Base-by-base conservation (phyloP, 2,797 vertebrate species). In the Propithecus deckenii region DNA sequence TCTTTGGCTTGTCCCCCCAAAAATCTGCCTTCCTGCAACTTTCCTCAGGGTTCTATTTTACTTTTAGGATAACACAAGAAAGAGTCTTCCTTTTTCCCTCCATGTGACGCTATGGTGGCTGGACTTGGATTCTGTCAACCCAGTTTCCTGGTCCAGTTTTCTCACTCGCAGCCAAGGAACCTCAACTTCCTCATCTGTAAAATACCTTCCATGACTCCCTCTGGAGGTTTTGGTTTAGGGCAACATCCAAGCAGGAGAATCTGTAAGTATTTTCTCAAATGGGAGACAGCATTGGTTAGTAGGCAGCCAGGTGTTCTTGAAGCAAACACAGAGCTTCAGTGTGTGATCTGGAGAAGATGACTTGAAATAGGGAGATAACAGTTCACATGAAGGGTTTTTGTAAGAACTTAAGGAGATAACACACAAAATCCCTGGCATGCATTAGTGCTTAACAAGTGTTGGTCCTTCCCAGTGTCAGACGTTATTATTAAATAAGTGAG, bases 251-350 rank as follows among this genome's bases (percentile, higher is more conserved):
- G 35, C 2, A 41, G 41, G 28, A 61, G 32, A 5, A 74, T 41
- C 23, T 74, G 22, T 38, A 23, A 76, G 9, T 23, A 10, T 74
- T 74, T 41, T 55, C 28, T 67, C 69, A 83, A 67, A 50, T 3
- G 4, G 15, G 48, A 12, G 20, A 50, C 0, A 38, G 38, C 4
- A 4, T 7, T 5, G 0, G 25, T 32, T 35, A 43, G 17, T 0
- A 2, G 63, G 11, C 23, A 80, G 65, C 9, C 86, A 43, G 52
- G 28, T 8, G 4, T 61, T 17, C 46, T 75, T 32, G 32, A 83
- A 87, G 11, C 20, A 1, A 74, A 78, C 32, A 46, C 4, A 17
- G 48, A 72, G 32, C 43, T 23, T 30, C 67, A 22, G 4, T 20
- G 5, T 55, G 41, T 65, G n/a, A 76, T 30, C n/a, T 32, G 23